A percentile compares a stretch with the other conserved stretches of the same genome.
phyloP scores from a whole-genome alignment of 2,888 invertebrate genomes.

The Apamea sordens region DNA sequence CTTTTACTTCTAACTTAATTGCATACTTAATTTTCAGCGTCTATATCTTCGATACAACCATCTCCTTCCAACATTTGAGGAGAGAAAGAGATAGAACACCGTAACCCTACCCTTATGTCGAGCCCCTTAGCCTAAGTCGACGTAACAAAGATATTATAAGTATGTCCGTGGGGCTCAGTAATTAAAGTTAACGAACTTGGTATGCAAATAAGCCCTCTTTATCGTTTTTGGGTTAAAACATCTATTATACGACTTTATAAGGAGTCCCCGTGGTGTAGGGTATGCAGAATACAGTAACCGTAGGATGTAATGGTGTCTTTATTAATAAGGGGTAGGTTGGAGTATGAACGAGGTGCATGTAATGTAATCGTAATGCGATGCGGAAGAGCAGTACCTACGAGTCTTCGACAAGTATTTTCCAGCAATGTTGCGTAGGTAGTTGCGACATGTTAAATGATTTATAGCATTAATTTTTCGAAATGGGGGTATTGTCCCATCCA shows the following conservation, averaged over 20 bases:
- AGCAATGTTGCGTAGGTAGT: no score
- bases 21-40: constrained; percentile 59
- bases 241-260: constrained; percentile 79
- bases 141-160: constrained; percentile 74
- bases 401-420: no score
- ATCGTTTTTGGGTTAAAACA: constrained; percentile 82
- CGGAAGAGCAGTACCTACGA: no score
- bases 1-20: constrained; percentile 46
- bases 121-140: constrained; percentile 60
- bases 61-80: constrained; percentile 18
- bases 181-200: constrained; percentile 82
- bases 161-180: constrained; percentile 76
- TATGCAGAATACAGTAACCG: constrained; percentile 68
- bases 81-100: constrained; percentile 29
- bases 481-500: no score
- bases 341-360: constrained; percentile 1
- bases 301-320: constrained; percentile 59
- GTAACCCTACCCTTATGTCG: constrained; percentile 52
- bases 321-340: constrained; percentile 49
- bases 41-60: constrained; percentile 37
- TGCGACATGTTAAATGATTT: no score
- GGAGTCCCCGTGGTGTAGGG: constrained; percentile 70
- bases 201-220: constrained; percentile 81
- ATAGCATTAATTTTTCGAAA: no score
- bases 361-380: constrained; percentile 14